phyloP scores from a whole-genome alignment of 2,113 vertebrate genomes.

The Oceanodroma tethys region DNA sequence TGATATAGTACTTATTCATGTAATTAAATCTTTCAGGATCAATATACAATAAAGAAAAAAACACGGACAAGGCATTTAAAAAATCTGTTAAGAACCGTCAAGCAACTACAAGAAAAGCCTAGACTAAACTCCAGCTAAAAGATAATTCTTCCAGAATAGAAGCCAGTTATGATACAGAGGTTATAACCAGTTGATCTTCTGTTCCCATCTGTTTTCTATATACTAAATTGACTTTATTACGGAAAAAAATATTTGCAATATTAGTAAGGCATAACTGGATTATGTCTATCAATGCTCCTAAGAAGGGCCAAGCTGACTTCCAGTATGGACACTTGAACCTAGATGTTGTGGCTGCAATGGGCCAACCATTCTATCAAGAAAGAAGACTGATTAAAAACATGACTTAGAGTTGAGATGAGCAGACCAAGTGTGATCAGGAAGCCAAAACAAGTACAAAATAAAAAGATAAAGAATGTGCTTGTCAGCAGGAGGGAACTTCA shows the following conservation, averaged over 20 bases:
- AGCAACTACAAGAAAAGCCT: neutral
- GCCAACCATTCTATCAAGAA: fast-evolving
- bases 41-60: neutral
- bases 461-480: neutral
- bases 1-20: neutral
- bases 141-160: too few relatives aligned
- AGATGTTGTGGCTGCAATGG: neutral
- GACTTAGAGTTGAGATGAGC: neutral
- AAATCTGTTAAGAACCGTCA: neutral
- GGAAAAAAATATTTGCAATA: neutral
- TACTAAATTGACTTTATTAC: neutral
- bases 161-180: neutral
- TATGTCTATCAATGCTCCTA: neutral
- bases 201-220: neutral
- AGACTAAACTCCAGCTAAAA: neutral
- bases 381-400: neutral
- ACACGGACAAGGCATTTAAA: neutral
- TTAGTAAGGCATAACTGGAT: neutral
- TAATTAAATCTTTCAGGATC: neutral
- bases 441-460: neutral
- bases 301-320: neutral
- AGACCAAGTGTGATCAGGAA: neutral
- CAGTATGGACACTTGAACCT: neutral
- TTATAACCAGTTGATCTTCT: neutral
- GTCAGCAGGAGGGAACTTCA: neutral